A percentile compares a stretch with the other conserved stretches of the same genome.
Conservation (phyloP, 2,797 vertebrate species). For the Pantherophis alleghaniensis region DNA sequence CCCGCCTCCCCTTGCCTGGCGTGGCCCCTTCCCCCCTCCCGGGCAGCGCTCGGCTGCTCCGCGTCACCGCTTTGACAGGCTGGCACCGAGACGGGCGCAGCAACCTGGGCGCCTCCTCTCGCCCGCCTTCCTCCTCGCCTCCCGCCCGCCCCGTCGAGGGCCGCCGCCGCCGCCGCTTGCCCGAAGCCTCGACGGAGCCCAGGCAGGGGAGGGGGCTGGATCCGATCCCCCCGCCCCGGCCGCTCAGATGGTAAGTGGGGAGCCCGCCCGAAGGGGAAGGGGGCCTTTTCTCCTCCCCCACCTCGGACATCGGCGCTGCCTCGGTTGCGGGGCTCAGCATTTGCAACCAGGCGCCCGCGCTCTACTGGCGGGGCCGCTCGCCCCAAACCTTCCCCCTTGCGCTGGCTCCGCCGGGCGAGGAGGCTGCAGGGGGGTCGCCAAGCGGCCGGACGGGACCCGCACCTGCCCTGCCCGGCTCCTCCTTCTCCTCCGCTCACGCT, state of each 20-base stretch:
- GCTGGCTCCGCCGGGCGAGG: not conserved
- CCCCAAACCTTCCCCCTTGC: not conserved
- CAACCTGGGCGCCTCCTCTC: conserved; percentile 9
- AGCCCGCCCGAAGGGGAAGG: not conserved
- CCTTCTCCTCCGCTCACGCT: not conserved
- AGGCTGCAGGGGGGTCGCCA: not conserved
- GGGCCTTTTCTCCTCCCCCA: not conserved
- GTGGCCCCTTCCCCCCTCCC: fast-evolving
- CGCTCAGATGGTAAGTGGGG: not conserved
- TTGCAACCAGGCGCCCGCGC: not conserved
- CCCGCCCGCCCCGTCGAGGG: not conserved
- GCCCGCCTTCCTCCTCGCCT: not conserved
- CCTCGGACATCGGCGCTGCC: not conserved
- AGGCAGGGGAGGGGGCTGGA: not conserved
- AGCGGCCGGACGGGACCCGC: not conserved
- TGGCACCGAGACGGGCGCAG: conserved; percentile 70
- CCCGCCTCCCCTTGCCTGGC: conserved; percentile 2
- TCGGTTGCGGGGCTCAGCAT: too few species aligned
- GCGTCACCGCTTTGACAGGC: conserved; percentile 79
- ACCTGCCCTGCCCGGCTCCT: not conserved
- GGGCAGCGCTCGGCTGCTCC: conserved; percentile 54
- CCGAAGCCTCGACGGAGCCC: not conserved
- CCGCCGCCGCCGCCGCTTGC: not conserved
- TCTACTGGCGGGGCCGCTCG: not conserved
- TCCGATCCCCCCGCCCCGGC: not conserved